Evolutionary conservation across 2,113 vertebrate species (phyloP), one percentile per base, ranked within the genome.

Genomic region (Callipepla californica): DNA sequence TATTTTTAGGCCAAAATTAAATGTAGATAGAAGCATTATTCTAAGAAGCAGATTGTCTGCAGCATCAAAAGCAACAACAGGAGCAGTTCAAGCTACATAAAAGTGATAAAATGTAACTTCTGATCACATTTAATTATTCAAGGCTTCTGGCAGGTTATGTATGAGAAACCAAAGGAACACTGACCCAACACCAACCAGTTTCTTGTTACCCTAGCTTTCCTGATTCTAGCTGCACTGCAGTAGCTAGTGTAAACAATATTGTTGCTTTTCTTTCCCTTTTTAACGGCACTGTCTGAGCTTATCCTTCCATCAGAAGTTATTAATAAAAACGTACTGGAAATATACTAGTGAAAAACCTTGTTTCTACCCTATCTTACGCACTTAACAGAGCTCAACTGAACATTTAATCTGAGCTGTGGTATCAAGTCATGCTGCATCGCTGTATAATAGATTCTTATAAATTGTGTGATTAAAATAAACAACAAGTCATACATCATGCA

Each of bases 241-340:
- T 15, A 87, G 42, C 28, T 75, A 11, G 7, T 51, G 15, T 51
- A 61, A 78, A 72, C 14, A 86, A 80, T 32, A 67, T 9, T 55
- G 4, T 1, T 67, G 34, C 11, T 93, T 81, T 89, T 32, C 32
- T 68, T 55, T 72, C 2, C 7, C 5, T 6, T 14, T 74, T 80
- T 68, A 70, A 55, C 58, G 70, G n/a, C 11, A 36, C 12, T 79
- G 75, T n/a, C 69, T 75, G 77, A 84, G 68, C 57, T 89, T 93
- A 92, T 89, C 74, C 66, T 93, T 81, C 53, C 28, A 87, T 94
- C 84, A 80, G 86, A 89, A 50, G 44, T 70, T 89, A 91, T 92
- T 91, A 81, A 93, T 81, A 89, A 89, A 92, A 93, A 86, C 0
- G 2, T 81, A 55, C 19, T 6, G 61, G 14, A 92, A 93, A 86